Conservation (phyloP, 2,113 vertebrate genomes). For the Aegypius monachus region DNA sequence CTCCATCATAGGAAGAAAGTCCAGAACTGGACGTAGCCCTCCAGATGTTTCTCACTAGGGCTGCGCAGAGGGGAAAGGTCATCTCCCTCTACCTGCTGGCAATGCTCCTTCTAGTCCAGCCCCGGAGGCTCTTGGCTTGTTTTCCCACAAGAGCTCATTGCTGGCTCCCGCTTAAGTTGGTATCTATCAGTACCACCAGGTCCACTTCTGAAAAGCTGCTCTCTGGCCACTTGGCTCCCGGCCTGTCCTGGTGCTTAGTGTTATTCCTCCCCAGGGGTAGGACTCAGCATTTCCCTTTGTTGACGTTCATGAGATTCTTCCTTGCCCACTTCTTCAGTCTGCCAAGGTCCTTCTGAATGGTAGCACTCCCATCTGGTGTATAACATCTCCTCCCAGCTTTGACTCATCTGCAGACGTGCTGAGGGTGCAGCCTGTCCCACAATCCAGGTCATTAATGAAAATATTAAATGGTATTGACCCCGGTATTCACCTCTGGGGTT, state of each 20-base stretch:
- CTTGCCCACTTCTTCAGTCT: background rate
- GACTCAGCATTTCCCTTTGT: background rate
- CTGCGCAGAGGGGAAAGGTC: background rate
- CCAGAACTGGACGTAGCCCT: background rate
- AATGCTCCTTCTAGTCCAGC: accelerated
- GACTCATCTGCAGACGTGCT: background rate
- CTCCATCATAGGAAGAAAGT: background rate
- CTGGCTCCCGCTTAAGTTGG: background rate
- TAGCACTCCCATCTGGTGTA: background rate
- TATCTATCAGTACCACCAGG: background rate
- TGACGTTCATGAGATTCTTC: background rate
- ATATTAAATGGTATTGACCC: background rate
- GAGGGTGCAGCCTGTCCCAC: background rate
- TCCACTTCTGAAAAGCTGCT: background rate
- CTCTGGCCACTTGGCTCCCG: background rate
- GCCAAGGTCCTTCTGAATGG: background rate
- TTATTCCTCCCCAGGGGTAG: background rate
- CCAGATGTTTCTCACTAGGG: background rate
- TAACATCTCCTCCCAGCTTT: background rate
- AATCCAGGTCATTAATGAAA: background rate
- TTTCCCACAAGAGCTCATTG: background rate
- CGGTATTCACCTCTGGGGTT: background rate
- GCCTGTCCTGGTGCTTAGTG: background rate
- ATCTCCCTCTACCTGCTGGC: background rate
- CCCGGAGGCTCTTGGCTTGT: background rate